Conservation (phyloP, 1,140 invertebrate genomes). For the Drosophila tani region DNA sequence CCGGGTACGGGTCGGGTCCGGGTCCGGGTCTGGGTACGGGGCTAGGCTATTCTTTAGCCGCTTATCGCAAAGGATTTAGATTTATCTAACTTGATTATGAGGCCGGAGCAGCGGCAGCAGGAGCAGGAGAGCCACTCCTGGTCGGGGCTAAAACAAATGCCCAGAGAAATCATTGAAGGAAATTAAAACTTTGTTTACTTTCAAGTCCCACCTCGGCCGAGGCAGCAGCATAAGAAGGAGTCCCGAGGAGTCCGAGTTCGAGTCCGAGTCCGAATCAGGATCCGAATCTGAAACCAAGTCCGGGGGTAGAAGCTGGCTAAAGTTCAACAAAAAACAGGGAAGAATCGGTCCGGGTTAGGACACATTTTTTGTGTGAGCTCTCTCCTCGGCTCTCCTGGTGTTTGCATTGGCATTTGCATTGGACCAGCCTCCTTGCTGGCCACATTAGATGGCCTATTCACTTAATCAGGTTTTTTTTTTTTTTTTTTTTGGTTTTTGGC, state of each 20-base stretch:
- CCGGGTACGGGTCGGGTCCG: not conserved
- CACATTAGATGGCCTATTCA: slow-evolving; percentile 63
- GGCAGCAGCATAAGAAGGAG: not conserved
- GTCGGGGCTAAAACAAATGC: slow-evolving; percentile 67
- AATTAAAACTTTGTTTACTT: slow-evolving; percentile 83
- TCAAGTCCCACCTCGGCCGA: slow-evolving; percentile 49
- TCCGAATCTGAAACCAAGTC: not conserved
- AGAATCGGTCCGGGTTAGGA: slow-evolving; percentile 15
- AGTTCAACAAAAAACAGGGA: slow-evolving; percentile 13
- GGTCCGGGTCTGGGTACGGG: not conserved
- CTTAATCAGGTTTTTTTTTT: slow-evolving; percentile 58
- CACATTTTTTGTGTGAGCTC: slow-evolving; percentile 20
- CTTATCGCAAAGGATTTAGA: slow-evolving; percentile 82
- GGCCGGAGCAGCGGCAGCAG: slow-evolving; percentile 26
- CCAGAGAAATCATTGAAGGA: slow-evolving; percentile 80
- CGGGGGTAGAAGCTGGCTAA: not conserved
- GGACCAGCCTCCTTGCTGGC: slow-evolving; percentile 1
- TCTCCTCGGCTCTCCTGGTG: not conserved
- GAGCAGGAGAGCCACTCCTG: slow-evolving; percentile 4
- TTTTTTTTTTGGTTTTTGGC: slow-evolving; percentile 37
- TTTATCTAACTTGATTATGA: slow-evolving; percentile 82
- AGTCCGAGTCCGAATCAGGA: not conserved
- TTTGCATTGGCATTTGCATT: not conserved
- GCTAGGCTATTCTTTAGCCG: slow-evolving; percentile 69
- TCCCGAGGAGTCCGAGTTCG: not conserved